Conservation (phyloP, 2,888 invertebrate genomes). For the Dynastes hyllus region DNA sequence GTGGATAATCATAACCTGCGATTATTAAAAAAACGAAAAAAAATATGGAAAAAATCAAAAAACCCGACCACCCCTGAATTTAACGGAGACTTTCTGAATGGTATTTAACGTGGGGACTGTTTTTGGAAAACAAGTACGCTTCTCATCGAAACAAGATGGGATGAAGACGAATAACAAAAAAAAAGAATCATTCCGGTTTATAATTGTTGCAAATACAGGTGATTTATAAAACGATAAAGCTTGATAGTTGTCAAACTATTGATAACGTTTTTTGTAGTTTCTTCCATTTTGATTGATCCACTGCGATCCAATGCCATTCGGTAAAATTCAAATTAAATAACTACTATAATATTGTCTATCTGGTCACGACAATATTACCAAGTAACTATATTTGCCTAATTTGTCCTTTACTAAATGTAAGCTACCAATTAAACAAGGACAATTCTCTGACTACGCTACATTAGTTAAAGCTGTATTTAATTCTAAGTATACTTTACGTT, state of each 20-base stretch:
- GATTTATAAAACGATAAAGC: not conserved
- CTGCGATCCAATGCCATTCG: too few relatives aligned
- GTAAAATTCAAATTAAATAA: too few relatives aligned
- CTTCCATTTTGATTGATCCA: too few relatives aligned
- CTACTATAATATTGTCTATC: too few relatives aligned
- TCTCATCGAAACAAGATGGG: constrained; percentile 17
- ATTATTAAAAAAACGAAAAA: constrained; percentile 18
- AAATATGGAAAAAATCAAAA: constrained; percentile 32
- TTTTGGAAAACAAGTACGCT: constrained; percentile 14
- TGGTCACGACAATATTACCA: too few relatives aligned
- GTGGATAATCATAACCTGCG: constrained; percentile 2
- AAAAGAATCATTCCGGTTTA: constrained; percentile 34
- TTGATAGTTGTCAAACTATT: not conserved
- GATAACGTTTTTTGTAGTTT: too few relatives aligned
- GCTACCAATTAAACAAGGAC: too few relatives aligned
- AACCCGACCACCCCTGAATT: constrained; percentile 41
- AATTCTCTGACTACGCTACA: too few relatives aligned
- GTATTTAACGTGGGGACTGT: constrained; percentile 12
- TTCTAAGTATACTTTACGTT: too few relatives aligned
- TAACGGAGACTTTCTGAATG: constrained; percentile 9
- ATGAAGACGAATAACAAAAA: not conserved
- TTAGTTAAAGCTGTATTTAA: too few relatives aligned
- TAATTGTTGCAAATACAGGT: constrained; percentile 22
- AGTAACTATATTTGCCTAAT: too few relatives aligned
- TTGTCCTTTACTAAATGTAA: too few relatives aligned